phyloP scores from a whole-genome alignment of 2,888 invertebrate species.

The Blastobasis adustella region DNA sequence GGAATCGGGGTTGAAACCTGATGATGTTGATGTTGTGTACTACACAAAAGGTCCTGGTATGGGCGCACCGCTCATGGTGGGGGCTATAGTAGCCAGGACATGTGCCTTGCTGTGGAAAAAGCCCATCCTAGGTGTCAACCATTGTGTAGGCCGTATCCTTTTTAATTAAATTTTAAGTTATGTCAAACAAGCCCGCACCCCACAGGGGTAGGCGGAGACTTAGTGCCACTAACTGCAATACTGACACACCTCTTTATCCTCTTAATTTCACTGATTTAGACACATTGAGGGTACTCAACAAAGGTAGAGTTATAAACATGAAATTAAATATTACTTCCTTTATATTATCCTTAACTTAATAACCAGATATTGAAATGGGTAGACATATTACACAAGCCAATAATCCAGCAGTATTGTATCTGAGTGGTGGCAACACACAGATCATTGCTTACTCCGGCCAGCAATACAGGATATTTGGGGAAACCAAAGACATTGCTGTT shows the following conservation, averaged over 20 bases:
- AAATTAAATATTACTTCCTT: too few relatives aligned
- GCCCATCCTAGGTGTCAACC: conserved; percentile 97
- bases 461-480: conserved; percentile 97
- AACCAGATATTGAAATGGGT: conserved; percentile 97
- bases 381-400: conserved; percentile 93
- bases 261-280: too few relatives aligned
- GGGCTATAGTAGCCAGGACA: conserved; percentile 96
- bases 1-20: conserved; percentile 80
- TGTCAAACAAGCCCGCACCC: too few relatives aligned
- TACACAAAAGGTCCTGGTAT: conserved; percentile 99
- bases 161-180: conserved; percentile 15
- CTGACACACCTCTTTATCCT: too few relatives aligned
- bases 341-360: too few relatives aligned
- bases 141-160: conserved; percentile 97
- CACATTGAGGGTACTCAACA: too few relatives aligned
- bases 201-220: too few relatives aligned
- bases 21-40: conserved; percentile 94
- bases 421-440: conserved; percentile 99
- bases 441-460: conserved; percentile 95
- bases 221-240: too few relatives aligned
- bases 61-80: conserved; percentile 94
- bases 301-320: too few relatives aligned
- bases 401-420: conserved; percentile 97
- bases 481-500: conserved; percentile 98
- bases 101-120: conserved; percentile 95